Evolutionary conservation across 2,888 invertebrate species (phyloP).

Genomic region (Axea sp.): DNA sequence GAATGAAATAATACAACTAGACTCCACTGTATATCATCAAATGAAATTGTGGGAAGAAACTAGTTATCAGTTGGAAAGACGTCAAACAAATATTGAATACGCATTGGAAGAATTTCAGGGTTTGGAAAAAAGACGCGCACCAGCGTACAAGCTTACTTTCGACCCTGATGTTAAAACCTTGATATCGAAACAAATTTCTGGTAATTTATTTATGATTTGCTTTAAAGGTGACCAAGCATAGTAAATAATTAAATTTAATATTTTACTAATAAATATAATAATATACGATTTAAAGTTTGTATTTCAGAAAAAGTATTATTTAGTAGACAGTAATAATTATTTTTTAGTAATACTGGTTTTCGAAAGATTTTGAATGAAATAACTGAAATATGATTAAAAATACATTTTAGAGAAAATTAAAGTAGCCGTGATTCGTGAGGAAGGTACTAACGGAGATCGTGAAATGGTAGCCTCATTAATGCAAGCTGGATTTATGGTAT

Average conservation of each 20-base stretch:
- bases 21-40: slow-evolving; percentile 84
- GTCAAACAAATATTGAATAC: slow-evolving; percentile 90
- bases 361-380: no score
- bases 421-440: slow-evolving; percentile 96
- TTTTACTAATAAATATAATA: no score
- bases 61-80: slow-evolving; percentile 91
- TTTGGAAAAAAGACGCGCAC: slow-evolving; percentile 85
- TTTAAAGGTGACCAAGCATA: no score
- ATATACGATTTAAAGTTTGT: no score
- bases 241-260: no score
- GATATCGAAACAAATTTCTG: slow-evolving; percentile 36
- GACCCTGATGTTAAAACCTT: slow-evolving; percentile 81
- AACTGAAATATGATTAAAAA: no score
- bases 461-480: slow-evolving; percentile 97
- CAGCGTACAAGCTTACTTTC: slow-evolving; percentile 87
- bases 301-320: no score
- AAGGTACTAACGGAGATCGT: slow-evolving; percentile 97
- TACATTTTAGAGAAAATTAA: slow-evolving; percentile 64
- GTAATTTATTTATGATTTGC: slow-evolving; percentile 9
- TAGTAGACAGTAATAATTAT: no score
- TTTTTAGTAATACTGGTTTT: no score
- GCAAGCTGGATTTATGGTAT: slow-evolving; percentile 93
- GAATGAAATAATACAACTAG: slow-evolving; percentile 82
- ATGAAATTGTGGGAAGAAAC: slow-evolving; percentile 97
- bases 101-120: slow-evolving; percentile 89